Percentiles rank a stretch among this genome's conserved stretches.
phyloP scores from a whole-genome alignment of 2,888 invertebrate species.

The Endomychus coccineus region DNA sequence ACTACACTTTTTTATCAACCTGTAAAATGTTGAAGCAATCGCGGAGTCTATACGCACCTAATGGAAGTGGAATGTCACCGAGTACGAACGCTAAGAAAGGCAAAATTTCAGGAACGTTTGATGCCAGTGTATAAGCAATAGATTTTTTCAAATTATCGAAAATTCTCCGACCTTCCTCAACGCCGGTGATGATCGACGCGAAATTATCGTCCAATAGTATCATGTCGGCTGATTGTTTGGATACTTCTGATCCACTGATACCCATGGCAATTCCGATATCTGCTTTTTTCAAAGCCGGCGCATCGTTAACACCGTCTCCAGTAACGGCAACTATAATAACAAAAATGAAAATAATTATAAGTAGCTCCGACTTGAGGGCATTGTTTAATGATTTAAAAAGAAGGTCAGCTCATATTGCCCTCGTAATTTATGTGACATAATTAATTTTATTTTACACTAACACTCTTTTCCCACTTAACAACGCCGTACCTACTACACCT shows the following conservation, averaged over 20 bases:
- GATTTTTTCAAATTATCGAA: conserved; percentile 83
- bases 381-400: no score
- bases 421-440: no score
- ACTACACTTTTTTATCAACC: neutral
- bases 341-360: conserved; percentile 6
- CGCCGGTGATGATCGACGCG: conserved; percentile 77
- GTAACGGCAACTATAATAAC: conserved; percentile 75
- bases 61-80: conserved; percentile 65
- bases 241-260: conserved; percentile 68
- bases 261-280: conserved; percentile 79
- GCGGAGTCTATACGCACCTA: conserved; percentile 47
- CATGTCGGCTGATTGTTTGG: conserved; percentile 85
- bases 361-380: no score
- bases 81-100: conserved; percentile 72
- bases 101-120: conserved; percentile 75
- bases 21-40: neutral
- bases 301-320: conserved; percentile 85
- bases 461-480: no score
- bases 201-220: conserved; percentile 84
- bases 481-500: no score
- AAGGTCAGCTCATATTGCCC: no score
- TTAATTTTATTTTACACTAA: no score
- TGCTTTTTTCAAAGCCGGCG: conserved; percentile 75
- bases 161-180: conserved; percentile 76
- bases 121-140: conserved; percentile 74